Evolutionary conservation across 2,888 invertebrate species (phyloP), one percentile per base, ranked within the genome.

Genomic region (Aproaerema taeniolella): DNA sequence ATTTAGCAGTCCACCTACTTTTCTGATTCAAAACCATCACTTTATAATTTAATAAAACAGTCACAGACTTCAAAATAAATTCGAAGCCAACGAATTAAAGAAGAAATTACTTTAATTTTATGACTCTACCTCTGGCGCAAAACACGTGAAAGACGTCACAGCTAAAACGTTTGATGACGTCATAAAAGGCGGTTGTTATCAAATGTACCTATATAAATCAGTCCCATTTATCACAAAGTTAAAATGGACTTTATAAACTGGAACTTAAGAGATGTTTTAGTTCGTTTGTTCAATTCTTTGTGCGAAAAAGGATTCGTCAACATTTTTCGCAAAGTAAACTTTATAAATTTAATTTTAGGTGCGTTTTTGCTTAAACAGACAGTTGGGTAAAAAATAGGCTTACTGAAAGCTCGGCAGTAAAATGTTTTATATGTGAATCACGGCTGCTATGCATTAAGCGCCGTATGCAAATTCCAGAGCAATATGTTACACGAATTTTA

Each of bases 81-180:
- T n/a, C n/a, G n/a, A n/a, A n/a, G n/a, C n/a, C n/a, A n/a, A n/a
- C n/a, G n/a, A n/a, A n/a, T n/a, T n/a, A n/a, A n/a, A n/a, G n/a
- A n/a, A n/a, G n/a, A n/a, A n/a, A n/a, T n/a, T n/a, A n/a, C n/a
- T n/a, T n/a, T n/a, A n/a, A n/a, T n/a, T n/a, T n/a, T n/a, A n/a
- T n/a, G n/a, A n/a, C n/a, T n/a, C n/a, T n/a, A n/a, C n/a, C n/a
- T n/a, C n/a, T n/a, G n/a, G n/a, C n/a, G n/a, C n/a, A n/a, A n/a
- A n/a, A 39, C 64, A 57, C 58, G 58, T 52, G 50, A 55, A 51
- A 54, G 55, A 55, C 61, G 61, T 64, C 66, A 62, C 59, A 59
- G 58, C 64, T 67, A 65, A 69, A 73, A 61, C 67, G 62, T 72
- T 73, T 73, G 69, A 76, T 73, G 74, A 72, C 69, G 67, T 74